These are phyloP conservation scores for Leptonema lineaticorne DNA, from an alignment of 1,140 invertebrate genomes.

Conservation along the genomic window DNA sequence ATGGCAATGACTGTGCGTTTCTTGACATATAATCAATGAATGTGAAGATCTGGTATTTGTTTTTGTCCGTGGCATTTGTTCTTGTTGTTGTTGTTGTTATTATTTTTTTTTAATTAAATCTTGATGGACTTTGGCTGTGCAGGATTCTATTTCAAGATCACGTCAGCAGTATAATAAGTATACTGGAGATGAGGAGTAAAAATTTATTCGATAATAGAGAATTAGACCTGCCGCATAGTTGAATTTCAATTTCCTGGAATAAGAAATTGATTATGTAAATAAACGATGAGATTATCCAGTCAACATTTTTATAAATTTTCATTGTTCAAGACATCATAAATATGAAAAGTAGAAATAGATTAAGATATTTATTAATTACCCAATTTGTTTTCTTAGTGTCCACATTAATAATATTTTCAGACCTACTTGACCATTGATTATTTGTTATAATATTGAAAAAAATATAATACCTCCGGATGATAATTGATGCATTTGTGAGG, in stretches of 20 bases:
- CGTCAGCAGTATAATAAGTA: conserved; percentile 23
- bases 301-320: too few relatives aligned
- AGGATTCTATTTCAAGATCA: conserved; percentile 24
- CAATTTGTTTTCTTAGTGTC: too few relatives aligned
- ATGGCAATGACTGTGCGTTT: conserved; percentile 38
- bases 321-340: too few relatives aligned
- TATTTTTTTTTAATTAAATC: neutral
- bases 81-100: neutral
- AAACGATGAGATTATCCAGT: too few relatives aligned
- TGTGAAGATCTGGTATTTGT: too few relatives aligned
- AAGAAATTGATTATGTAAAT: too few relatives aligned
- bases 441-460: neutral
- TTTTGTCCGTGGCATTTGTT: too few relatives aligned
- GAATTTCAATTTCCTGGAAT: conserved; percentile 70
- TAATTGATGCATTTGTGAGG: conserved; percentile 83
- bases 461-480: conserved; percentile 73
- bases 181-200: conserved; percentile 14
- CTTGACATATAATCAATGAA: neutral
- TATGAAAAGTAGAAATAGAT: too few relatives aligned
- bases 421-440: too few relatives aligned
- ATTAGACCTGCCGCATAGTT: conserved; percentile 61
- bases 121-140: neutral
- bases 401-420: too few relatives aligned
- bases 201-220: neutral
- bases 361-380: too few relatives aligned